phyloP scores from a whole-genome alignment of 2,888 invertebrate genomes.

The Drosophila pseudotakahashii region DNA sequence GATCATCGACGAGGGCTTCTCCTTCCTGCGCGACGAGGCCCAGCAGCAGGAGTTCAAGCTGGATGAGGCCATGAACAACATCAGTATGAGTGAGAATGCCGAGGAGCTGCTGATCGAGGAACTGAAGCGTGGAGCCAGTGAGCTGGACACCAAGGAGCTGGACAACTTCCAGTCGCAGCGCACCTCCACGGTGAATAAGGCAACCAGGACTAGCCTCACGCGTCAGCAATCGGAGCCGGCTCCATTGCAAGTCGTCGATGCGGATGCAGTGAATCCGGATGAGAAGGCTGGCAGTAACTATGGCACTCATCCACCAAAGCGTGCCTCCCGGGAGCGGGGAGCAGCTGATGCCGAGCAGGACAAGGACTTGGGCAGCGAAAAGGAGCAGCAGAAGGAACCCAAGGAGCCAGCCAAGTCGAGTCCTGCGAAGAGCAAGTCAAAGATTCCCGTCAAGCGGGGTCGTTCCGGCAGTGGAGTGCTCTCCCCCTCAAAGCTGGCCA shows the following conservation, averaged over 20 bases:
- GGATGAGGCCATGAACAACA: conserved; percentile 81
- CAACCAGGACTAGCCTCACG: conserved; percentile 60
- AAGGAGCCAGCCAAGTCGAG: conserved; percentile 77
- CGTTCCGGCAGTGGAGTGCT: conserved; percentile 75
- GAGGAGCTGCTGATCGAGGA: conserved; percentile 84
- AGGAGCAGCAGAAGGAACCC: conserved; percentile 54
- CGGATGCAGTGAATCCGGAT: conserved; percentile 42
- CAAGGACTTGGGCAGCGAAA: conserved; percentile 75
- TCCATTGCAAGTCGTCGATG: conserved; percentile 64
- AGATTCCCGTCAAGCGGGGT: conserved; percentile 82
- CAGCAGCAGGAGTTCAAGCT: conserved; percentile 82
- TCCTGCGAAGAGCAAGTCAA: conserved; percentile 83
- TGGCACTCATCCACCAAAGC: conserved; percentile 83
- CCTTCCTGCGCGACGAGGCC: conserved; percentile 81
- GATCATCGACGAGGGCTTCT: conserved; percentile 81
- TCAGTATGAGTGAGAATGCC: conserved; percentile 81
- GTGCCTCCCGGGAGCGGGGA: conserved; percentile 62
- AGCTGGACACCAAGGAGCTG: conserved; percentile 73
- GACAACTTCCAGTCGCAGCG: conserved; percentile 76
- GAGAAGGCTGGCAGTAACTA: conserved; percentile 63
- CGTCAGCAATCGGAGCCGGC: conserved; percentile 84
- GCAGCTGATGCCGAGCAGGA: conserved; percentile 57
- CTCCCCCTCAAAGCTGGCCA: conserved; percentile 84
- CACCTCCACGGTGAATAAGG: conserved; percentile 69
- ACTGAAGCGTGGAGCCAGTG: conserved; percentile 77